Evolutionary conservation across 2,888 invertebrate species (phyloP).

Genomic region (Dasysyrphus albostriatus): DNA sequence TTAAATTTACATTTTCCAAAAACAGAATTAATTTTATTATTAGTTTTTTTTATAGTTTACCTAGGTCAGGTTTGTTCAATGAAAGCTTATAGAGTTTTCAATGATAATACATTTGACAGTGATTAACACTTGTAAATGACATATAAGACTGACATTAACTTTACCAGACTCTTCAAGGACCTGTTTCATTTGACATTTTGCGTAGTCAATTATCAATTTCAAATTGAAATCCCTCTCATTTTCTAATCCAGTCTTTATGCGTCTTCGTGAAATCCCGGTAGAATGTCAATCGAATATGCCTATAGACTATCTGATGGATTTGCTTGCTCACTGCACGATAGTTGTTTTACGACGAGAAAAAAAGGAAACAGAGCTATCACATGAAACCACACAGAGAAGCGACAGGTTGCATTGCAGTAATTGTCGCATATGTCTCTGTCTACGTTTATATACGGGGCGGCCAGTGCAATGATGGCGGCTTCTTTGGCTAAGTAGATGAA

Average conservation of each 20-base stretch:
- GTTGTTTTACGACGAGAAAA: slow-evolving; percentile 23
- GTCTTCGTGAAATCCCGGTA: slow-evolving; percentile 25
- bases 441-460: neutral
- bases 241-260: slow-evolving; percentile 1
- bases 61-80: neutral
- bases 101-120: slow-evolving; percentile 4
- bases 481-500: slow-evolving; percentile 42
- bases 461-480: neutral
- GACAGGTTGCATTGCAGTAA: slow-evolving; percentile 62
- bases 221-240: slow-evolving; percentile 34
- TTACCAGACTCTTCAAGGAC: neutral
- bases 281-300: slow-evolving; percentile 48
- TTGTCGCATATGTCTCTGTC: slow-evolving; percentile 55
- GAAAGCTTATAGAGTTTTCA: neutral
- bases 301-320: slow-evolving; percentile 11
- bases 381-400: slow-evolving; percentile 53
- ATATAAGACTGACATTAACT: neutral
- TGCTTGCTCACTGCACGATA: slow-evolving; percentile 37
- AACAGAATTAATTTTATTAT: too few species aligned
- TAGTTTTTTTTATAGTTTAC: neutral
- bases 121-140: slow-evolving; percentile 36
- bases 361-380: slow-evolving; percentile 45
- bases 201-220: slow-evolving; percentile 19
- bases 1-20: slow-evolving; percentile 19
- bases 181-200: slow-evolving; percentile 18